Conservation (phyloP, 2,113 vertebrate species). For the Ellobius talpinus region DNA sequence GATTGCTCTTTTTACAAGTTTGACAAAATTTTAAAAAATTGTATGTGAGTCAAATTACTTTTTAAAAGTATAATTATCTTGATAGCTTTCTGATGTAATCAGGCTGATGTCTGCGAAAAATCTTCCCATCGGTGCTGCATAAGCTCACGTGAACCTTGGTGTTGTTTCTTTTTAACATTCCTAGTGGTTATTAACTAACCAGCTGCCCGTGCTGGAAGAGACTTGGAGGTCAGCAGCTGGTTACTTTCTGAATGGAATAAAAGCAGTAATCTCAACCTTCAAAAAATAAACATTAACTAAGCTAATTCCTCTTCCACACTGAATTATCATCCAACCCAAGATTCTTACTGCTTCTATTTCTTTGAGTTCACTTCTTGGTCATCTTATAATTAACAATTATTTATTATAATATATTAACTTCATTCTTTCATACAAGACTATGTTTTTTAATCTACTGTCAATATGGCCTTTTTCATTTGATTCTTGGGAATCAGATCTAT, state of each 20-base stretch:
- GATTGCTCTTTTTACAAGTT: not conserved
- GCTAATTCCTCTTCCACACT: constrained; percentile 17
- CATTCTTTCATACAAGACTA: not conserved
- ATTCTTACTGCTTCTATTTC: not conserved
- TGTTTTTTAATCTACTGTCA: not conserved
- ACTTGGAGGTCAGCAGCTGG: constrained; percentile 67
- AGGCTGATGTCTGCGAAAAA: not conserved
- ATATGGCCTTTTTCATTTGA: not conserved
- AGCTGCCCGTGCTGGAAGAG: constrained; percentile 1
- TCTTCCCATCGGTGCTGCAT: constrained; percentile 5
- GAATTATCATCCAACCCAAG: not conserved
- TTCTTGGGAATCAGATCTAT: not conserved
- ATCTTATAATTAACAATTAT: not conserved
- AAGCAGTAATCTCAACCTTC: constrained; percentile 7
- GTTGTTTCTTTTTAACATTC: constrained; percentile 76
- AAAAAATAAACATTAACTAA: constrained; percentile 66
- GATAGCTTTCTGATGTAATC: constrained; percentile 21
- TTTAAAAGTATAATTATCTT: constrained; percentile 35
- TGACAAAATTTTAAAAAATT: not conserved
- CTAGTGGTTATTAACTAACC: constrained; percentile 69
- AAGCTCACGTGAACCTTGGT: constrained; percentile 57
- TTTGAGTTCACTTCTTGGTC: not conserved
- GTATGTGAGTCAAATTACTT: not conserved
- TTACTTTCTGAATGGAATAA: constrained; percentile 39
- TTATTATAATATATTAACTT: not conserved